These are phyloP conservation scores for Leucoraja ocellata DNA, from an alignment of 2,797 vertebrate genomes.

Conservation along the genomic window DNA sequence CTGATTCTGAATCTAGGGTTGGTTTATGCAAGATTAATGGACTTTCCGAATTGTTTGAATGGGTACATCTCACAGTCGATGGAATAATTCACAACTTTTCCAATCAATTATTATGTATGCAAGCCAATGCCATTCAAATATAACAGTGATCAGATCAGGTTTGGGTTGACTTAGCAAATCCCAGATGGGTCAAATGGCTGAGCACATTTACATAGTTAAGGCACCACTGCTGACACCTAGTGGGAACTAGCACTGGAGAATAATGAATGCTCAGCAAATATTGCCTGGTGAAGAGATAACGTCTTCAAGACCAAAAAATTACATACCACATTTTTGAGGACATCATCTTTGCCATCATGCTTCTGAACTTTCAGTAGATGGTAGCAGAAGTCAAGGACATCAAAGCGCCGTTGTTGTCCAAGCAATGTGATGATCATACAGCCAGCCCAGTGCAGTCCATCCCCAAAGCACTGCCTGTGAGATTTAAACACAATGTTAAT, in stretches of 20 bases:
- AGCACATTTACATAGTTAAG: no score
- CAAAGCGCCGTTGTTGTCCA: conserved; percentile 87
- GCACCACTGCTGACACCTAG: no score
- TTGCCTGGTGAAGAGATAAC: no score
- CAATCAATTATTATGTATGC: neutral
- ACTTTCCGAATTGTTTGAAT: neutral
- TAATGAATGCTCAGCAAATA: no score
- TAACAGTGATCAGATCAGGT: neutral
- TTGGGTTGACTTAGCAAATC: no score
- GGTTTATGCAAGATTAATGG: neutral
- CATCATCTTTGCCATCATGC: conserved; percentile 91
- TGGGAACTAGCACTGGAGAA: no score
- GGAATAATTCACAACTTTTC: neutral
- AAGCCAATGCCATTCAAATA: neutral
- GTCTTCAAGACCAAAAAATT: no score
- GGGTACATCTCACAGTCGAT: neutral
- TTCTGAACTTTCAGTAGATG: conserved; percentile 96
- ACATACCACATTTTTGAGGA: conserved; percentile 97
- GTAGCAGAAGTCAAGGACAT: conserved; percentile 95
- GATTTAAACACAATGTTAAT: neutral
- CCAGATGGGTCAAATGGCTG: no score
- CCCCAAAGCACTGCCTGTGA: conserved; percentile 89
- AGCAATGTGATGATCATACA: conserved; percentile 94
- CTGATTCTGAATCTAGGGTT: neutral
- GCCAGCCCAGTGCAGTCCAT: conserved; percentile 93